Conservation (phyloP, 2,888 invertebrate genomes). For the Pelosia muscerda region DNA sequence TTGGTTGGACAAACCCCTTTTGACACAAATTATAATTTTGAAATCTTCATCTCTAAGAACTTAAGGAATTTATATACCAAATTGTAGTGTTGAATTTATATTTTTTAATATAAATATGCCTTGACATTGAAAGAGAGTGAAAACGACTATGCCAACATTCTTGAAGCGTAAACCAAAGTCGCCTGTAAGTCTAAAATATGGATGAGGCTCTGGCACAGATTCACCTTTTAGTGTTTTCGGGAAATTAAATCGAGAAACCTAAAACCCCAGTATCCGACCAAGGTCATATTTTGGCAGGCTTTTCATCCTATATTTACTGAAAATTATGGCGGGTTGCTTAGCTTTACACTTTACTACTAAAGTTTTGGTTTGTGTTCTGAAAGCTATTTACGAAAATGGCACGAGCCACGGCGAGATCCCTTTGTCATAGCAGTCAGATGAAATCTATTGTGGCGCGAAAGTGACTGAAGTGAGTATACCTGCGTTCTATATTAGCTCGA, state of each 20-base stretch:
- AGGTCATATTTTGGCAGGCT: constrained; percentile 9
- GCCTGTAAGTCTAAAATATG: no score
- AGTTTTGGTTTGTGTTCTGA: neutral
- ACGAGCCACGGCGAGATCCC: neutral
- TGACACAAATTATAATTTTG: neutral
- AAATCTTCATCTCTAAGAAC: neutral
- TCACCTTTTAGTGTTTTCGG: no score
- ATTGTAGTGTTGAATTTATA: no score
- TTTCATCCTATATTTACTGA: constrained; percentile 9
- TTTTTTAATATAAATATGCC: no score
- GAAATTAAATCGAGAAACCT: constrained; percentile 4
- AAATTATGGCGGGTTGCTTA: constrained; percentile 2
- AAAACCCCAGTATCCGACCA: neutral
- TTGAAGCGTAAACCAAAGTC: no score
- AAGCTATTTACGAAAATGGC: neutral
- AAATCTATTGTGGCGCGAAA: constrained; percentile 5
- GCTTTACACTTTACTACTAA: constrained; percentile 6
- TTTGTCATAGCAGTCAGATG: constrained; percentile 17
- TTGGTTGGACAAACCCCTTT: constrained; percentile 7
- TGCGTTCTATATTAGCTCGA: no score
- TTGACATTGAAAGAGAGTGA: no score
- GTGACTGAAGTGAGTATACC: constrained; percentile 10
- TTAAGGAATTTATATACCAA: neutral
- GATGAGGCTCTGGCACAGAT: no score
- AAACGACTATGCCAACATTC: no score